Conservation (phyloP, 2,888 invertebrate species). For the Drosophila fungiperda region DNA sequence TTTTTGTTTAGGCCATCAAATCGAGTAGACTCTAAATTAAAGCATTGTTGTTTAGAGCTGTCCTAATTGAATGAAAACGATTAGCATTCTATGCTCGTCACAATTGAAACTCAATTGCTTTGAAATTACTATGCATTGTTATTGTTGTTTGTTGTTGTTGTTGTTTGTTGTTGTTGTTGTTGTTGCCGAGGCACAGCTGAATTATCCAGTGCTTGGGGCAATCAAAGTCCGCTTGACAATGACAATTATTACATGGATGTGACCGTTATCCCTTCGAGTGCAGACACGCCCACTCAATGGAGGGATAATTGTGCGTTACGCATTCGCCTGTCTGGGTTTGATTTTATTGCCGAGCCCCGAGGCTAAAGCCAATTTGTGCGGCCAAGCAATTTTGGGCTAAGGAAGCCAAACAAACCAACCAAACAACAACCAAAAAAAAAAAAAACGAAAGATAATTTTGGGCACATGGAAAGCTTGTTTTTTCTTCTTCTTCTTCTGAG, state of each 20-base stretch:
- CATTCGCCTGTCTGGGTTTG: slow-evolving; percentile 69
- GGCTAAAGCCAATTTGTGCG: slow-evolving; percentile 66
- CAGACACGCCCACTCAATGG: slow-evolving; percentile 70
- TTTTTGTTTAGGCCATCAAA: background rate
- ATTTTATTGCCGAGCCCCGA: slow-evolving; percentile 66
- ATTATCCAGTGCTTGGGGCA: slow-evolving; percentile 2
- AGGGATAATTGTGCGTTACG: slow-evolving; percentile 76
- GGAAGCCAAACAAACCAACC: slow-evolving; percentile 60
- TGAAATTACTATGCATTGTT: slow-evolving; percentile 17
- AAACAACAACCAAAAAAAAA: slow-evolving; percentile 17
- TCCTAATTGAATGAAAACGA: slow-evolving; percentile 28
- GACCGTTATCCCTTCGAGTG: slow-evolving; percentile 55
- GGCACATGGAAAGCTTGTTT: slow-evolving; percentile 51
- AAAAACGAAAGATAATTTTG: slow-evolving; percentile 47
- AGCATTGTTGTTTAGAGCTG: slow-evolving; percentile 10
- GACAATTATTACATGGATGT: slow-evolving; percentile 67
- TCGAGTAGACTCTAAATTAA: background rate
- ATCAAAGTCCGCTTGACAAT: slow-evolving; percentile 59
- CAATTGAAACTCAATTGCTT: slow-evolving; percentile 48
- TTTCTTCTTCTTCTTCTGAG: slow-evolving; percentile 1
- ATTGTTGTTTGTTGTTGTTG: slow-evolving; percentile 8
- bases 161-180: slow-evolving; percentile 4
- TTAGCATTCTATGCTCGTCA: slow-evolving; percentile 33
- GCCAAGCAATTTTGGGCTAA: slow-evolving; percentile 54
- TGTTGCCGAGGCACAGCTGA: slow-evolving; percentile 4